Evolutionary conservation across 2,113 vertebrate species (phyloP).

Genomic region (Megalops atlanticus): DNA sequence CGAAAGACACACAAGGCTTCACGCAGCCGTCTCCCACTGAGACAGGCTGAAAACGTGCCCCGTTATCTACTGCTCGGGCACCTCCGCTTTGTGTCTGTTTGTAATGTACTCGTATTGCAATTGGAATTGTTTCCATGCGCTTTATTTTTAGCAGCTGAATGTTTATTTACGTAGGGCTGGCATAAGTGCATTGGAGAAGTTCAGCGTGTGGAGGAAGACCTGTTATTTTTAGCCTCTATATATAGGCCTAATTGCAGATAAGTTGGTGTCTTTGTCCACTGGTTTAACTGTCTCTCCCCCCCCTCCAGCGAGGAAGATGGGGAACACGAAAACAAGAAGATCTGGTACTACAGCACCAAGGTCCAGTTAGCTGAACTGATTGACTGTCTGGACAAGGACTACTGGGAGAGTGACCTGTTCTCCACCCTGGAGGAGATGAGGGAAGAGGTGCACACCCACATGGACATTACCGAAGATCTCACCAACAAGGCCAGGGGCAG

Average conservation of each 20-base stretch:
- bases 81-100: no score
- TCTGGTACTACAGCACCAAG: conserved; percentile 97
- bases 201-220: neutral
- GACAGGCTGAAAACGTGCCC: neutral
- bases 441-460: conserved; percentile 89
- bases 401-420: conserved; percentile 92
- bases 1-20: no score
- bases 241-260: neutral
- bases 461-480: conserved; percentile 93
- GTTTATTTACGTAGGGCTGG: neutral
- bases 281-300: neutral
- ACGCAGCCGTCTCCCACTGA: no score
- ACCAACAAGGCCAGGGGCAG: conserved; percentile 91
- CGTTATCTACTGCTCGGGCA: neutral
- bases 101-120: neutral
- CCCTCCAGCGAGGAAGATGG: conserved; percentile 85
- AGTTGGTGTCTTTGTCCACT: neutral
- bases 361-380: conserved; percentile 86
- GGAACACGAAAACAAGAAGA: conserved; percentile 86
- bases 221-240: neutral
- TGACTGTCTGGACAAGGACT: conserved; percentile 85
- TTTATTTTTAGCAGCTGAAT: neutral
- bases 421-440: conserved; percentile 88
- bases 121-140: neutral
- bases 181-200: neutral